Evolutionary conservation across 2,797 vertebrate species (phyloP), one percentile per base, ranked within the genome.

Genomic region (Anguilla megastoma): DNA sequence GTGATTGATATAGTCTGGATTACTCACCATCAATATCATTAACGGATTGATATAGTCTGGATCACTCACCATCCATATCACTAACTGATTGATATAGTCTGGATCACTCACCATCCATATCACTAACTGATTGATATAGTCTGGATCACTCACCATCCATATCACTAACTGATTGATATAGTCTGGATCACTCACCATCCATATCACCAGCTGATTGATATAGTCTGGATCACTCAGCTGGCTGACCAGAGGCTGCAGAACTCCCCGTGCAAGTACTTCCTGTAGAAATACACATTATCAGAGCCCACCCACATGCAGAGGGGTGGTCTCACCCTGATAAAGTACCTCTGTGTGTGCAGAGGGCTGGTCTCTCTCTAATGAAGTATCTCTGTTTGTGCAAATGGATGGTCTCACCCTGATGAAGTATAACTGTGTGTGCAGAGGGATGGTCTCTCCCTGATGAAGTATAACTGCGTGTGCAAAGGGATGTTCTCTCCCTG

Each of bases 1-100:
- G 95, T 99, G 99, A 96, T 99, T 99, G 96, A 99, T 99, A 96
- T 99, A 99, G 97, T 99, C 99, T 90, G 99, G 99, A 96, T 99
- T 98, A 92, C 98, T 99, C 93, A 99, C 36, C 36, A 36, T 36
- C 36, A 1, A 36, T 36, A 36, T 36, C 36, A 36, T 1, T 36
- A 36, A 36, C 36, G 0, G 1, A 36, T 36, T 36, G 36, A 36
- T 36, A 36, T 36, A 36, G 36, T 36, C 1, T 36, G 36, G 36
- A 36, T 36, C 36, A 36, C 36, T 36, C 36, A 36, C 36, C 36
- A 36, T 36, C 36, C 36, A 36, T 36, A 36, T 36, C 36, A 36
- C 36, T 2, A 36, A 36, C 36, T 36, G 36, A 36, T 2, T 36
- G 36, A 36, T 36, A 36, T 36, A 36, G 2, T 36, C 36, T 36